Evolutionary conservation across 1,140 invertebrate genomes (phyloP), one percentile per base, ranked within the genome.

Genomic region (Drosophila sulfurigaster): DNA sequence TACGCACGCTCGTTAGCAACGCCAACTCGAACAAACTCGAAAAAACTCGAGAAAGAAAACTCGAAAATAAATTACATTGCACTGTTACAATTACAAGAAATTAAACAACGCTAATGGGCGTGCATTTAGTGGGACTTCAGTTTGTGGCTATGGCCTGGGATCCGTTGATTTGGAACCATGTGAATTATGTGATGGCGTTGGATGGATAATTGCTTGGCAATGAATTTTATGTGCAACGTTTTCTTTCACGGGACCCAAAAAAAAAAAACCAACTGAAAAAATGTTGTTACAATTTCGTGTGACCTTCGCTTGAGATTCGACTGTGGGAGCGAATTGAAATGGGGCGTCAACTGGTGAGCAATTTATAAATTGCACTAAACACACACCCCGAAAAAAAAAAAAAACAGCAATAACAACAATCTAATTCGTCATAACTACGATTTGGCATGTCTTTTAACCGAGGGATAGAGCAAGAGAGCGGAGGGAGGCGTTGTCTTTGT

Each of bases 21-120:
- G 54, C 28, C 35, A 56, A 65, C 49, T 79, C 7, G 58, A 75
- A 56, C 63, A 82, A 78, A 78, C 60, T 25, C 8, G 41, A 51
- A 73, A 74, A 38, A 32, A 51, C 20, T 25, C 3, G 20, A 30
- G 28, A 54, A 54, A 54, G n/a, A 32, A 30, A 54, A 54, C 11
- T 54, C 25, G 58, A 69, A 79, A 76, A 76, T 74, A 82, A 88
- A 87, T 79, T 81, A 79, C 81, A 68, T 72, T 89, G 67, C 74
- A 67, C 70, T 75, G 81, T 76, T 75, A 75, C 73, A 81, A 83
- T 73, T 85, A 69, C 75, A 74, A 57, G 51, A 75, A 56, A 82
- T 79, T 82, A 87, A 87, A 79, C 72, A 65, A 65, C 51, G 72
- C 66, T 90, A 89, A 89, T 89, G 81, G 83, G 83, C 78, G 74